phyloP scores from a whole-genome alignment of 2,113 vertebrate genomes.

The Toxotes jaculatrix region DNA sequence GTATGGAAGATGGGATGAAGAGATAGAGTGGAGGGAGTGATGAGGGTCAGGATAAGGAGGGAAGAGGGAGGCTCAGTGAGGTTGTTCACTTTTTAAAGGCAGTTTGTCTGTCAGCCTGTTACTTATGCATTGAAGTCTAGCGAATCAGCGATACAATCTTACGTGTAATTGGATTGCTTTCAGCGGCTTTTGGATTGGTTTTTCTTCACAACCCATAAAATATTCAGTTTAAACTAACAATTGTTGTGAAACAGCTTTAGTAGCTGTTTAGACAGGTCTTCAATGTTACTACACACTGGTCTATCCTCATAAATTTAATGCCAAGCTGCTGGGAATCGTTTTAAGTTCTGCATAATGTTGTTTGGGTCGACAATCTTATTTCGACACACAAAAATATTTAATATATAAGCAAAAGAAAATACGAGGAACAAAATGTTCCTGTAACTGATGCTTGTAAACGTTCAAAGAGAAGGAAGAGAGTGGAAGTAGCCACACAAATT shows the following conservation, averaged over 20 bases:
- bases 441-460: background rate
- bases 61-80: slow-evolving; percentile 1
- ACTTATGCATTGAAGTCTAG: slow-evolving; percentile 10
- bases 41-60: slow-evolving; percentile 43
- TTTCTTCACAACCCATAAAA: slow-evolving; percentile 8
- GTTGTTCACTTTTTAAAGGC: slow-evolving; percentile 24
- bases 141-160: background rate
- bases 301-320: background rate
- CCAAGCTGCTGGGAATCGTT: background rate
- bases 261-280: background rate
- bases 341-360: background rate
- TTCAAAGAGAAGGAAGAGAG: background rate
- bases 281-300: background rate
- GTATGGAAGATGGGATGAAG: slow-evolving; percentile 36
- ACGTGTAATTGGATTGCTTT: background rate
- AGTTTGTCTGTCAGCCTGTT: slow-evolving; percentile 6
- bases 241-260: background rate
- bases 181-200: background rate
- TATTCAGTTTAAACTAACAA: background rate
- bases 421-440: background rate
- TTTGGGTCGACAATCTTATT: background rate
- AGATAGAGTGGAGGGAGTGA: slow-evolving; percentile 3
- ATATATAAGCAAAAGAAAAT: background rate
- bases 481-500: background rate
- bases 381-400: background rate